phyloP scores from a whole-genome alignment of 2,113 vertebrate genomes.

The Takifugu flavidus region DNA sequence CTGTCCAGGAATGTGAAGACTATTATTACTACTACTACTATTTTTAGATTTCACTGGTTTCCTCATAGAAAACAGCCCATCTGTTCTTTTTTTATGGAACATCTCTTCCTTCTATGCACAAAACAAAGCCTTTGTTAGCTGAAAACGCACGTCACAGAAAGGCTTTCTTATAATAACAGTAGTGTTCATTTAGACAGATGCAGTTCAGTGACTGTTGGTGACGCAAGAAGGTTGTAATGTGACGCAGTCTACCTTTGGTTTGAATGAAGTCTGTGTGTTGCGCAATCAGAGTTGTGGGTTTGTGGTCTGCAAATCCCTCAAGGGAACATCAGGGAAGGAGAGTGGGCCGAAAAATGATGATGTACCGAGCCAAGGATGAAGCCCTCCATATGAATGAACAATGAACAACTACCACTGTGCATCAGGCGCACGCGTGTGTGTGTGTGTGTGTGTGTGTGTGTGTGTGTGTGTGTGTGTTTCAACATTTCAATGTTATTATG shows the following conservation, averaged over 20 bases:
- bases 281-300: slow-evolving; percentile 64
- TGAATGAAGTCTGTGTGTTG: slow-evolving; percentile 71
- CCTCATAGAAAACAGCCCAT: too few relatives aligned
- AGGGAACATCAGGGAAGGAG: slow-evolving; percentile 47
- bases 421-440: slow-evolving; percentile 23
- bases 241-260: slow-evolving; percentile 42
- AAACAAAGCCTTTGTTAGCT: slow-evolving; percentile 10
- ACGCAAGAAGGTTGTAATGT: slow-evolving; percentile 45
- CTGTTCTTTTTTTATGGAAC: not conserved
- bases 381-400: slow-evolving; percentile 74
- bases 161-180: slow-evolving; percentile 32
- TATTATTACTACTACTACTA: too few relatives aligned
- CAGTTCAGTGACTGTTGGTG: slow-evolving; percentile 30
- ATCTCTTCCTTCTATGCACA: not conserved
- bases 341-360: slow-evolving; percentile 67
- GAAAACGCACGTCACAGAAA: not conserved
- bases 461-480: slow-evolving; percentile 2
- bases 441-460: slow-evolving; percentile 9
- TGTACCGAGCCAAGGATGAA: slow-evolving; percentile 65
- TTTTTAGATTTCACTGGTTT: too few relatives aligned
- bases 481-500: too few relatives aligned
- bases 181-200: slow-evolving; percentile 22
- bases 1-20: too few relatives aligned
- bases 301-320: slow-evolving; percentile 55
- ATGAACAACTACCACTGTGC: slow-evolving; percentile 70